Evolutionary conservation across 2,888 invertebrate species (phyloP).

Genomic region (Sphaeridia pumilis): DNA sequence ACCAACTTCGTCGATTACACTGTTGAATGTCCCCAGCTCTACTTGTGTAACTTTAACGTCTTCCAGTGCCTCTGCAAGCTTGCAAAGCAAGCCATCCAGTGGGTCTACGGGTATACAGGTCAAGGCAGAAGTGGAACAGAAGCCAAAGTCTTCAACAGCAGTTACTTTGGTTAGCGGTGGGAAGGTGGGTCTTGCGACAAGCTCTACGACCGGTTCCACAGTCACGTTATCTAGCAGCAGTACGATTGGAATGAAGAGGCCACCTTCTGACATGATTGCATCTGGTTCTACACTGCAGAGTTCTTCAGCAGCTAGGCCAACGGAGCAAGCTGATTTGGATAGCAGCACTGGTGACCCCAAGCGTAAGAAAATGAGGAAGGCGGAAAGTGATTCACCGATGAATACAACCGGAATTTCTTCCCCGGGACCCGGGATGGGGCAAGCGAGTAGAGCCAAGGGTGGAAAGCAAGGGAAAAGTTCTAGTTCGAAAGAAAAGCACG

Average conservation of each 20-base stretch:
- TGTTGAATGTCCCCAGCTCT: too few relatives aligned
- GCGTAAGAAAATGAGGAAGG: conserved; percentile 24
- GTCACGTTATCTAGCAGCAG: not conserved
- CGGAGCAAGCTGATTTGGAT: conserved; percentile 20
- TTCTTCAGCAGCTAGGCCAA: too few relatives aligned
- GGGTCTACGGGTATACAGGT: too few relatives aligned
- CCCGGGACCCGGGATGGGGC: not conserved
- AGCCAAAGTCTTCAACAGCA: not conserved
- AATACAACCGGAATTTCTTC: conserved; percentile 5
- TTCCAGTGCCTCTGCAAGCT: too few relatives aligned
- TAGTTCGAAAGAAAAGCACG: not conserved
- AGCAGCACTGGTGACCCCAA: conserved; percentile 20
- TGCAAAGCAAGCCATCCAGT: too few relatives aligned
- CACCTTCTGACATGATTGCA: conserved; percentile 21
- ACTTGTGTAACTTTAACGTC: too few relatives aligned
- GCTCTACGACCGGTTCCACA: not conserved
- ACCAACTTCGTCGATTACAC: too few relatives aligned
- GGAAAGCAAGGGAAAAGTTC: conserved; percentile 20
- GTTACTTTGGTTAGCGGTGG: conserved; percentile 3
- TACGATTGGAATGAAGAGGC: conserved; percentile 17
- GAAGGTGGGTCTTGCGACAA: not conserved
- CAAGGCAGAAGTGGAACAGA: conserved; percentile 1
- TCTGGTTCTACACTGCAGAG: not conserved
- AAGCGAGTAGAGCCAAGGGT: conserved; percentile 4
- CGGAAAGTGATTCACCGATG: conserved; percentile 12